Base-by-base conservation (phyloP, 2,113 vertebrate species). In the Butorides virescens region DNA sequence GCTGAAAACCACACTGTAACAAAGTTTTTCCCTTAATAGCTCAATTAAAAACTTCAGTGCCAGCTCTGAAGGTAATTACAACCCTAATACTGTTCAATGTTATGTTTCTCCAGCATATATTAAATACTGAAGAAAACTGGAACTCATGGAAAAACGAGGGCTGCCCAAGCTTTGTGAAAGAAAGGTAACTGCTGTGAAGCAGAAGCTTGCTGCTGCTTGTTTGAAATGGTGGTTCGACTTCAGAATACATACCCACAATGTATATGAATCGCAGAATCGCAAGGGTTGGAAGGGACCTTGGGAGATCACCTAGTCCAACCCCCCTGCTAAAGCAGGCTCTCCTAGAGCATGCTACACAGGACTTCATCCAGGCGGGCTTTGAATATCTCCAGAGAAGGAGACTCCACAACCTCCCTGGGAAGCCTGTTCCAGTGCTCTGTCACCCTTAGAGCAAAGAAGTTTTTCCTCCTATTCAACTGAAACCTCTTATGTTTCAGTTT, bases 91-190 rank as follows among this genome's bases (percentile, higher is more conserved):
- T 10, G 13, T 67, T 44, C 20, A 49, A 58, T 79, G 7, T 53
- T 84, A 39, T 91, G 16, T 91, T 96, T 97, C 93, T 81, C 71
- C 95, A 99, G 99, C 99, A 99, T 94, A 99, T 99, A 97, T 98
- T 99, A 96, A 99, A 98, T 97, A 99, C 99, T 23, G 99, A 99
- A 97, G 99, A 99, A 96, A 99, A 99, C 98, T 99, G 99, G 99
- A 99, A 99, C 77, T 96, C 98, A 3, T 99, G 99, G 99, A 99
- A 99, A 97, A 99, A 99, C 53, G 99, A 99, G 97, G 99, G 99
- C 49, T 99, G 99, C 52, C 98, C 99, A 37, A 99, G 99, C 96
- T 99, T 99, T 97, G 99, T 99, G 63, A 99, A 99, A 94, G 99
- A 99, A 97, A 99, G 99, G 99, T 99, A 98, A 80, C 32, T 59